Percentiles rank a stretch among this genome's conserved stretches.
Evolutionary conservation across 2,888 invertebrate species (phyloP).

Genomic region (Spodoptera littoralis): DNA sequence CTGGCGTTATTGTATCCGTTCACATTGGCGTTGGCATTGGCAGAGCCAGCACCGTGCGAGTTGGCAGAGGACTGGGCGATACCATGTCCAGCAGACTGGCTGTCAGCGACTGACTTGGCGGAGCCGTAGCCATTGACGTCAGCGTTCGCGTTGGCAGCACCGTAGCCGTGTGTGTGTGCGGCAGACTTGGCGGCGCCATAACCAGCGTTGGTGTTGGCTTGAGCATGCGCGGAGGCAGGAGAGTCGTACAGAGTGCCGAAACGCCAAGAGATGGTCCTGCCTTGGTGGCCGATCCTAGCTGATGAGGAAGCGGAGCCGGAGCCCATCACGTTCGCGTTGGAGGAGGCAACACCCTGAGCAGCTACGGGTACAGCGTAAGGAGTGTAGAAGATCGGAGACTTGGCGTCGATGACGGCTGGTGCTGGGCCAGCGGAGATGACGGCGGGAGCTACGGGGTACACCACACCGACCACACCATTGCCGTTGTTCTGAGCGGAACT

Average conservation of each 20-base stretch:
- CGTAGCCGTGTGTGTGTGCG: constrained; percentile 60
- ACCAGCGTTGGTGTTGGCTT: constrained; percentile 51
- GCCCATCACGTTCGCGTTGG: constrained; percentile 71
- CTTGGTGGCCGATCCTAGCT: constrained; percentile 62
- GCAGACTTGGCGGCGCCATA: constrained; percentile 58
- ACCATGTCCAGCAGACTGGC: constrained; percentile 46
- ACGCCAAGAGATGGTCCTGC: constrained; percentile 76
- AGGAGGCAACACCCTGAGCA: constrained; percentile 61
- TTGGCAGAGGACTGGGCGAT: constrained; percentile 64
- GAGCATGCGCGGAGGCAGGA: constrained; percentile 62
- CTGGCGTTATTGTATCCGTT: constrained; percentile 67
- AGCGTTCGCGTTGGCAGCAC: constrained; percentile 64
- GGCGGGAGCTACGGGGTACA: constrained; percentile 52
- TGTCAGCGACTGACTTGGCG: constrained; percentile 59
- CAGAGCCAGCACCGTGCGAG: constrained; percentile 65
- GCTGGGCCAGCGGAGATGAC: constrained; percentile 48
- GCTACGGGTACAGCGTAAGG: constrained; percentile 55
- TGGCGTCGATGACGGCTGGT: constrained; percentile 65
- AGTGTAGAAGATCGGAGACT: constrained; percentile 68
- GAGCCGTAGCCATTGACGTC: constrained; percentile 60
- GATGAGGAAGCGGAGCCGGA: constrained; percentile 66
- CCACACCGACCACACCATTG: constrained; percentile 57
- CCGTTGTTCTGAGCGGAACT: constrained; percentile 68
- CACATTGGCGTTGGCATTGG: constrained; percentile 67
- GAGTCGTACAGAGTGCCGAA: constrained; percentile 77